phyloP scores from a whole-genome alignment of 2,113 vertebrate species.

The Myotis davidii region DNA sequence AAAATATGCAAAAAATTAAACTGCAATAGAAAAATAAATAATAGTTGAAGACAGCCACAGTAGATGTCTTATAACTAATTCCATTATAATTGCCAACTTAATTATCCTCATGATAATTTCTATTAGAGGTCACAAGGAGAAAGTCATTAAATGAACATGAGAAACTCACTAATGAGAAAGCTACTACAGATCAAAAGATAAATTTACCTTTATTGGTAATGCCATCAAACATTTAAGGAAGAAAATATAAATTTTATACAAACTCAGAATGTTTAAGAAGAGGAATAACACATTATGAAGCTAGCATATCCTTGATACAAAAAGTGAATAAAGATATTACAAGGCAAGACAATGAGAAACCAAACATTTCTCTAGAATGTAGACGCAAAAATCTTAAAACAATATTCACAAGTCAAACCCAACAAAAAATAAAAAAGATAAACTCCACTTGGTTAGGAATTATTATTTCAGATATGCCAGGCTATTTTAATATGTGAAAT shows the following conservation, averaged over 20 bases:
- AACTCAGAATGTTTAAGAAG: background rate
- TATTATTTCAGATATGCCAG: background rate
- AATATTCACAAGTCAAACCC: background rate
- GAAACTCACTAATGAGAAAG: slow-evolving; percentile 10
- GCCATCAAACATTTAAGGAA: background rate
- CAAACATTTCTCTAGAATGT: background rate
- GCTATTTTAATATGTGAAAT: background rate
- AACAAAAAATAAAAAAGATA: background rate
- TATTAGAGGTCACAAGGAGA: background rate
- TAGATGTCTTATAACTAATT: background rate
- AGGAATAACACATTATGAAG: background rate
- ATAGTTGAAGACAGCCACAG: background rate
- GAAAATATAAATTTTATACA: background rate
- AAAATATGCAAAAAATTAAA: slow-evolving; percentile 4
- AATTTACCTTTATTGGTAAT: background rate
- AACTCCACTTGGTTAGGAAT: background rate
- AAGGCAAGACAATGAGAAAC: background rate
- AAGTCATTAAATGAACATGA: background rate
- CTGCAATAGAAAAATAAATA: background rate
- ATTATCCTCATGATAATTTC: slow-evolving; percentile 30
- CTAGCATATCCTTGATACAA: background rate
- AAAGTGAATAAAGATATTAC: background rate
- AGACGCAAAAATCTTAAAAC: background rate
- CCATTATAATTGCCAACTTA: background rate
- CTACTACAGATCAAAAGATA: background rate